phyloP scores from a whole-genome alignment of 2,113 vertebrate species.

The Aramus guarauna region DNA sequence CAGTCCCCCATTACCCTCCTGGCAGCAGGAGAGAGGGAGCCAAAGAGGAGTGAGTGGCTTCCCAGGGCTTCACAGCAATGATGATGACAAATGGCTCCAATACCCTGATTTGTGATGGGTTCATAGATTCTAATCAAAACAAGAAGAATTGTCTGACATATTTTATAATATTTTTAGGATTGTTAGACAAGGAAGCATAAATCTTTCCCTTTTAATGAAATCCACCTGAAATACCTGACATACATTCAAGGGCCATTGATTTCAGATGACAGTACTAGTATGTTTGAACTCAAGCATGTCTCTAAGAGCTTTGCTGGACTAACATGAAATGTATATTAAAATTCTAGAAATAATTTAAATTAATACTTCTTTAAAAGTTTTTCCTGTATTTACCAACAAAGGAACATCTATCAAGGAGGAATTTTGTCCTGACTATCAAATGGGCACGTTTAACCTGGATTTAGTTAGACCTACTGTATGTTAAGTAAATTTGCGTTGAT shows the following conservation, averaged over 20 bases:
- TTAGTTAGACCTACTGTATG: background rate
- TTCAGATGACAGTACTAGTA: background rate
- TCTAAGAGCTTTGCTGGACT: background rate
- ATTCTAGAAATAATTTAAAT: background rate
- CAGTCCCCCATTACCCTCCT: background rate
- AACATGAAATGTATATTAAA: background rate
- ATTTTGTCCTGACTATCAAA: background rate
- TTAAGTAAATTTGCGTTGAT: background rate
- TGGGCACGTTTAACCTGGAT: background rate
- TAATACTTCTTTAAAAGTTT: background rate
- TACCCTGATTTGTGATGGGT: background rate
- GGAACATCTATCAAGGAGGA: background rate
- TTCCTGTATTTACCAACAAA: background rate
- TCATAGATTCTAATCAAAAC: background rate
- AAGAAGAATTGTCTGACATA: background rate
- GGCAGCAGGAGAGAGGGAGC: background rate
- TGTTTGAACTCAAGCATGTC: background rate
- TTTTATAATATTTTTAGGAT: background rate
- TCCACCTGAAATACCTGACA: background rate
- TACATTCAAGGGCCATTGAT: background rate
- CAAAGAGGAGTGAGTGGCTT: background rate
- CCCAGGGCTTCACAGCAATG: background rate
- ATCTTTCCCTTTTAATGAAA: conserved; percentile 13
- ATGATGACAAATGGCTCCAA: background rate
- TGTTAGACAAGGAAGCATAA: background rate